Percentiles rank a stretch among this genome's conserved stretches.
phyloP scores from a whole-genome alignment of 2,888 invertebrate species.

The Drosophila paramelanica region DNA sequence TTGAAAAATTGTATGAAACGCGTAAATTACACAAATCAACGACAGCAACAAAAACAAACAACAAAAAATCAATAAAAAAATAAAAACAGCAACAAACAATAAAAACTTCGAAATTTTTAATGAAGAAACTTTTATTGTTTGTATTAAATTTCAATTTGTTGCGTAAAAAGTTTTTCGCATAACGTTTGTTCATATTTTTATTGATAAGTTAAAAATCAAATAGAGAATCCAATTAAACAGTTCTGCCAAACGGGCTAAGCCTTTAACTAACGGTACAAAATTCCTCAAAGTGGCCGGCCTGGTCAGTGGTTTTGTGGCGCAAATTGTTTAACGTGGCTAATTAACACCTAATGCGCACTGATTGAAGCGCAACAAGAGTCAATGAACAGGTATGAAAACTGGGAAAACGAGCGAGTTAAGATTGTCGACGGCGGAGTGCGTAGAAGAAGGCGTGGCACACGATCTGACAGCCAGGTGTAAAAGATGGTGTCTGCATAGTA shows the following conservation, averaged over 20 bases:
- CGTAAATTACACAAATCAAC: constrained; percentile 77
- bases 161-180: constrained; percentile 9
- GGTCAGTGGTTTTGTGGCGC: constrained; percentile 30
- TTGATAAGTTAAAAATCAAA: constrained; percentile 31
- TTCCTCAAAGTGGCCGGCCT: constrained; percentile 20
- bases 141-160: constrained; percentile 33
- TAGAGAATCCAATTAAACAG: constrained; percentile 4
- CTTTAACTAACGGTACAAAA: constrained; percentile 28
- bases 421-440: background rate
- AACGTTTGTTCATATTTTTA: too few species aligned
- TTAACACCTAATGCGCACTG: constrained; percentile 39
- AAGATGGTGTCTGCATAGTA: constrained; percentile 12
- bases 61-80: background rate
- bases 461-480: constrained; percentile 26
- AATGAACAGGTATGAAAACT: background rate
- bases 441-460: constrained; percentile 5
- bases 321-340: constrained; percentile 37
- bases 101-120: constrained; percentile 55
- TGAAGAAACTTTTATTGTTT: constrained; percentile 36
- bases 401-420: background rate
- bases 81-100: background rate
- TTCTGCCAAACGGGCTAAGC: constrained; percentile 3
- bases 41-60: constrained; percentile 35
- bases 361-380: constrained; percentile 23
- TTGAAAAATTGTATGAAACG: constrained; percentile 67